Conservation (phyloP, 2,888 invertebrate species). For the Diabrotica balteata region DNA sequence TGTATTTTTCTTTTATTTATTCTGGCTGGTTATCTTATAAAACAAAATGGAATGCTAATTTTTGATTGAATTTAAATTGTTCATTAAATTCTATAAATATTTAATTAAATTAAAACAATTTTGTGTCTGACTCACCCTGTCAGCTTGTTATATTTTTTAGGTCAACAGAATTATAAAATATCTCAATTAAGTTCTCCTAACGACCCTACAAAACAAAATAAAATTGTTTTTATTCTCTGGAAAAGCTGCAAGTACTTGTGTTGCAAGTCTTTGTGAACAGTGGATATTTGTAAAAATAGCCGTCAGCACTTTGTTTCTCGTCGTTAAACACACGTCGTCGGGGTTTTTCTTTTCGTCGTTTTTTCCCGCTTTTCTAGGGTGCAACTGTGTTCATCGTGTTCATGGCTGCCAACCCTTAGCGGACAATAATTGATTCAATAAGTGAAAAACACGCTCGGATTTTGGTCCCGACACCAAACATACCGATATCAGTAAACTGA, state of each 20-base stretch:
- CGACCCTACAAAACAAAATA: conserved; percentile 11
- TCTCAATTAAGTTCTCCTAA: conserved; percentile 15
- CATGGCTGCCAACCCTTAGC: conserved; percentile 59
- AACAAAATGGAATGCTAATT: no score
- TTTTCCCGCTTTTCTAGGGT: conserved; percentile 40
- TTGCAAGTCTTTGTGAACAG: conserved; percentile 30
- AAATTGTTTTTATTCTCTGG: conserved; percentile 12
- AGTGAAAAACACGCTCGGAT: conserved; percentile 58
- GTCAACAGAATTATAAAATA: background rate
- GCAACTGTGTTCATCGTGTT: conserved; percentile 47
- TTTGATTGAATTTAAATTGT: no score
- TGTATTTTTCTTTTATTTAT: no score
- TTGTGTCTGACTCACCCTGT: background rate
- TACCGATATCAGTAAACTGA: conserved; percentile 54
- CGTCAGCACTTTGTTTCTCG: conserved; percentile 48
- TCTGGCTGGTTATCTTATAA: no score
- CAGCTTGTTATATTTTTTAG: background rate
- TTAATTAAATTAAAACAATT: no score
- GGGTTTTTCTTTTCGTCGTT: conserved; percentile 46
- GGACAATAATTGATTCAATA: conserved; percentile 61
- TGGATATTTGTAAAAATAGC: conserved; percentile 46
- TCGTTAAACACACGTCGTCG: conserved; percentile 49
- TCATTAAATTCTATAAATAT: no score
- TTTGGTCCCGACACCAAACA: conserved; percentile 57
- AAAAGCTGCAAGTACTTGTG: conserved; percentile 22